Percentiles rank a stretch among this genome's conserved stretches.
Evolutionary conservation across 2,888 invertebrate species (phyloP).

Genomic region (Polylopha cassiicola): DNA sequence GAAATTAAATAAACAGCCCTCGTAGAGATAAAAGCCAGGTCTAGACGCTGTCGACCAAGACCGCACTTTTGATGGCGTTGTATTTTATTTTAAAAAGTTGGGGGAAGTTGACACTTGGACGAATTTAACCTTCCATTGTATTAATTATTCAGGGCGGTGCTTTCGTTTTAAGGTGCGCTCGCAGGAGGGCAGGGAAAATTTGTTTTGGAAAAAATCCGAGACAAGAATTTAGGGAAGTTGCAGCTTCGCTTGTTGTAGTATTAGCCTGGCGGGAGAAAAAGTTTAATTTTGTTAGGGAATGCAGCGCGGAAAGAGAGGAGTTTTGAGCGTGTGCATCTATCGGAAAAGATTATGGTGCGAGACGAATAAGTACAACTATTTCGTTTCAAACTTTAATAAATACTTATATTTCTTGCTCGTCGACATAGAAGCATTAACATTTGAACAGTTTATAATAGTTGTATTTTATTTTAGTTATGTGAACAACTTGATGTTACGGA

Average conservation of each 20-base stretch:
- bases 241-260: slow-evolving; percentile 49
- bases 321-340: slow-evolving; percentile 48
- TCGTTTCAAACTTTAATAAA: too few relatives aligned
- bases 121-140: slow-evolving; percentile 76
- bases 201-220: slow-evolving; percentile 59
- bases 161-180: slow-evolving; percentile 70
- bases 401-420: too few relatives aligned
- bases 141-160: slow-evolving; percentile 75
- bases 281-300: slow-evolving; percentile 72
- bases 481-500: too few relatives aligned
- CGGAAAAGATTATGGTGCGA: neutral
- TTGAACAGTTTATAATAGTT: too few relatives aligned
- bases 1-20: slow-evolving; percentile 73
- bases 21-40: slow-evolving; percentile 62
- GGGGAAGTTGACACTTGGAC: slow-evolving; percentile 75
- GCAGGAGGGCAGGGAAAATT: slow-evolving; percentile 67
- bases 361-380: too few relatives aligned
- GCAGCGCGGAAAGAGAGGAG: slow-evolving; percentile 62
- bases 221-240: slow-evolving; percentile 67
- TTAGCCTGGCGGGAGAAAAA: slow-evolving; percentile 52
- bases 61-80: slow-evolving; percentile 73
- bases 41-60: slow-evolving; percentile 59
- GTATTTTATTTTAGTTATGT: too few relatives aligned
- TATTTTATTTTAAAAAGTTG: slow-evolving; percentile 71
- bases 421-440: too few relatives aligned